Base-by-base conservation (phyloP, 2,797 vertebrate species). In the Clarias fuscus region DNA sequence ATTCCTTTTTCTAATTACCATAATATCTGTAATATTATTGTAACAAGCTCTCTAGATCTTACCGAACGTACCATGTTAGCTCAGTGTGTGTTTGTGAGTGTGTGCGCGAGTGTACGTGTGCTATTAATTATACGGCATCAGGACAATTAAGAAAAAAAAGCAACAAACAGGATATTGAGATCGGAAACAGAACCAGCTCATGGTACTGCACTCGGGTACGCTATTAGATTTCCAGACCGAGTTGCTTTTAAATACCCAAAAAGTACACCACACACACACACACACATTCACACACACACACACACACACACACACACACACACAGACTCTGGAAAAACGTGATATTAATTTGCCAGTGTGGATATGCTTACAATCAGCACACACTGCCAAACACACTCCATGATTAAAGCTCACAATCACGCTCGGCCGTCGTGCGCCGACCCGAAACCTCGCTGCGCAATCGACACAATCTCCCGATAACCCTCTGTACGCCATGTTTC, bases 321-420 rank as follows among this genome's bases (percentile, higher is more conserved):
- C 87, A 79, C 62, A 37, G 71, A 77, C 64, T 58, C 18, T 78
- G 67, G 48, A 76, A 71, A 84, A 88, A 90, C 53, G 88, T 40
- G 83, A 85, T 85, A 37, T 87, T 79, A 85, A 85, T 87, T 87
- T 53, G 33, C 80, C 78, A 33, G 37, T 27, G n/a, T 75, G 83
- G 85, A 88, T 85, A 87, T 64, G 62, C 70, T 88, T 88, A 77
- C 72, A 88, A 84, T 89, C 77, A 89, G 85, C 85, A 75, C 43
- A 43, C 78, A 80, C 77, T 88, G 89, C 87, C 87, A 81, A 78
- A 87, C 64, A 73, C 56, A 71, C 86, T 84, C 82, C 76, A 48
- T 90, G 89, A 90, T 90, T 88, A 90, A 89, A 90, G 88, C 79
- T 58, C 78, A 86, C 86, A 84, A 89, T 88, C 88, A 89, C 78